Evolutionary conservation across 1,140 invertebrate genomes (phyloP), one percentile per base, ranked within the genome.

Genomic region (Ptiloglossa arizonensis): DNA sequence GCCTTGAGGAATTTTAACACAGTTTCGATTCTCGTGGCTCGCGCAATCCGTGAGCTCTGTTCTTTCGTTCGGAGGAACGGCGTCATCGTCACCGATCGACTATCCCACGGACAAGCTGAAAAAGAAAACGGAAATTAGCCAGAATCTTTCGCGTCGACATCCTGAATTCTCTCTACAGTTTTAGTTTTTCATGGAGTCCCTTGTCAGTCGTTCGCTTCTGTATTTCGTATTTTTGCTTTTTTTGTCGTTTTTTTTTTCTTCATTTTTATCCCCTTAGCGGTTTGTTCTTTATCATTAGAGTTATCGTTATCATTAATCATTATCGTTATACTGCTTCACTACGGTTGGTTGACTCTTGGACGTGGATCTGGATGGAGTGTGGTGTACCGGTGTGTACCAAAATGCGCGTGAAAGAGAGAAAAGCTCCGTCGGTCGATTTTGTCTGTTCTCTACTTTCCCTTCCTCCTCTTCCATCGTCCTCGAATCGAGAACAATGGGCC

Each of bases 301-400:
- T 69, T 35, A 64, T 81, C 50, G 64, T 79, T 82, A 80, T 74
- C 52, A 63, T 82, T 71, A 68, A 82, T 79, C 81, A 74, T 79
- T 83, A 78, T 81, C 70, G 35, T 83, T 80, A 82, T 71, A 85
- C 73, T 81, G 57, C 77, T 87, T 80, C 60, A 78, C 85, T 87
- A 84, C 81, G 83, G 67, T 91, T 89, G 85, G 85, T 89, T 87
- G 80, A 79, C 68, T 88, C 86, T 82, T 89, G 90, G 90, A 91
- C 90, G 90, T 91, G 90, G 90, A 91, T 89, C 81, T 91, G 90
- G 90, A 91, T 91, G 90, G 90, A 91, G 88, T 90, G 89, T 88
- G 89, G 90, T 91, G 78, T 82, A 82, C 60, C 72, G 88, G 89
- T 91, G 82, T 87, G 73, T 78, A 82, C 62, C 79, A 72, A 76